Evolutionary conservation across 2,113 vertebrate genomes (phyloP).

Genomic region (Brachirus orientalis): DNA sequence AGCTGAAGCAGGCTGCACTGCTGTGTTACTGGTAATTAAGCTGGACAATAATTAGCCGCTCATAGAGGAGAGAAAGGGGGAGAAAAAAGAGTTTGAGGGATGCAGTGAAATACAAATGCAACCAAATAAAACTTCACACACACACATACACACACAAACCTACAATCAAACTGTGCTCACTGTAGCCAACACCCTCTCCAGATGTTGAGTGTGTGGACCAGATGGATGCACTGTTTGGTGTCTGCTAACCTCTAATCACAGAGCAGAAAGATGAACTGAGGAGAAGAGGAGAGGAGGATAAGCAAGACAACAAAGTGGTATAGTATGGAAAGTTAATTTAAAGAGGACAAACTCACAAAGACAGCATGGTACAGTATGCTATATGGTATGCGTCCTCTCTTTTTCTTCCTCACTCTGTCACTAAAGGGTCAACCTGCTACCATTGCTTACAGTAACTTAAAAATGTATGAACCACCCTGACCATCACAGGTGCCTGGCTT

Average conservation of each 20-base stretch:
- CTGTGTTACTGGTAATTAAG: slow-evolving; percentile 76
- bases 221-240: slow-evolving; percentile 62
- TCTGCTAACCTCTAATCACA: slow-evolving; percentile 60
- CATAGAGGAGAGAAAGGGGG: slow-evolving; percentile 32
- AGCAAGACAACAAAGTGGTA: slow-evolving; percentile 2
- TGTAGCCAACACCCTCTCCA: slow-evolving; percentile 43
- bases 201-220: slow-evolving; percentile 61
- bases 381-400: not conserved
- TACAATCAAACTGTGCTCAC: slow-evolving; percentile 32
- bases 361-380: too few relatives aligned
- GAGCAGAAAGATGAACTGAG: slow-evolving; percentile 18
- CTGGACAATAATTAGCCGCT: slow-evolving; percentile 78
- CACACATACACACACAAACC: slow-evolving; percentile 14
- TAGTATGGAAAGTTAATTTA: not conserved
- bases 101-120: slow-evolving; percentile 43
- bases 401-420: not conserved
- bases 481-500: slow-evolving; percentile 39
- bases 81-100: slow-evolving; percentile 26
- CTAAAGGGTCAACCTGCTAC: slow-evolving; percentile 24
- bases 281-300: not conserved
- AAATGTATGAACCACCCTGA: slow-evolving; percentile 62
- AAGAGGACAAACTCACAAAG: slow-evolving; percentile 15
- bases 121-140: slow-evolving; percentile 43
- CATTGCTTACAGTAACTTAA: slow-evolving; percentile 29
- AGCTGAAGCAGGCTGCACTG: slow-evolving; percentile 61